Evolutionary conservation across 2,113 vertebrate genomes (phyloP), one percentile per base, ranked within the genome.

Genomic region (Nerophis ophidion): DNA sequence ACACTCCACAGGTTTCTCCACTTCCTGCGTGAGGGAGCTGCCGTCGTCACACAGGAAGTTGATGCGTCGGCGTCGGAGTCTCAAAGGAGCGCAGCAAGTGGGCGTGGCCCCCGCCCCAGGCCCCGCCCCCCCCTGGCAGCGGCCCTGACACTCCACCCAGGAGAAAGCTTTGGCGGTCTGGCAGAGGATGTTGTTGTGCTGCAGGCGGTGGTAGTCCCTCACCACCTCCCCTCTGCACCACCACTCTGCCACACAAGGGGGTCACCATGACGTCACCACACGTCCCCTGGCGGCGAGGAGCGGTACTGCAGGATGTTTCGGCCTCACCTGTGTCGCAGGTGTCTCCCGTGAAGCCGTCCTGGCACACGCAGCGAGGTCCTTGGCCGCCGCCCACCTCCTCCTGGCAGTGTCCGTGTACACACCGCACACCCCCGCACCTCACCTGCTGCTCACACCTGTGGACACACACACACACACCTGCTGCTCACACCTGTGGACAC

Each of bases 1-100:
- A 0, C 97, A 98, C 75, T 95, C 94, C 87, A 92, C 92, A 44
- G 93, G 92, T 77, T 95, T 98, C 89, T 97, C 95, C 85, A 98
- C 94, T 68, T 98, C 94, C 85, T 97, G 93, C 5, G 91, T 91
- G 7, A 98, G 94, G 17, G 94, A 94, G 0, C 92, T 93, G 3
- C 96, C 97, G 0, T 98, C 95, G 68, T 95, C 93, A 85, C 97
- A 98, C 76, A 96, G 91, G 0, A 98, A 98, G 71, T 91, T 80
- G 7, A 95, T 90, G 74, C 92, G 93, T 75, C 95, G 87, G 80
- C 95, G 92, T 57, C 93, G 91, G 66, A 92, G 85, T 77, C 92
- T 87, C 78, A 92, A 89, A 16, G 91, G 92, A 47, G 71, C 84
- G 75, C 93, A 97, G 87, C 93, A 95, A 81, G 72, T 71, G 17